phyloP scores from a whole-genome alignment of 2,113 vertebrate genomes.

The Chamaea fasciata region DNA sequence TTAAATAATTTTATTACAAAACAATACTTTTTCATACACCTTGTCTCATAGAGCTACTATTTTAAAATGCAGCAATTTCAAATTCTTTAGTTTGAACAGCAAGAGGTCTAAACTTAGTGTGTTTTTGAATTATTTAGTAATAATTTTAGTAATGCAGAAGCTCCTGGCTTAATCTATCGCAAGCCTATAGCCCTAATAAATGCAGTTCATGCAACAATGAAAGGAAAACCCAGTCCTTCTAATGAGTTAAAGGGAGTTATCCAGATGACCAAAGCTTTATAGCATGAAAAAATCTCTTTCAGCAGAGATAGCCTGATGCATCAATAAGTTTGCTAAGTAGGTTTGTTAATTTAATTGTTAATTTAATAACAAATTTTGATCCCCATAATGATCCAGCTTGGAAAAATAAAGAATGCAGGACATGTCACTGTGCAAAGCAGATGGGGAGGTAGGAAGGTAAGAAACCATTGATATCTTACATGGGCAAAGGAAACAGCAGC shows the following conservation, averaged over 20 bases:
- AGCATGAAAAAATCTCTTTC: neutral
- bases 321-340: neutral
- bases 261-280: neutral
- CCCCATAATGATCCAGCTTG: neutral
- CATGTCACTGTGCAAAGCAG: neutral
- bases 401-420: neutral
- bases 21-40: neutral
- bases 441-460: neutral
- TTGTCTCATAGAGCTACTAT: neutral
- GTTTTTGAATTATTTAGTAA: slow-evolving; percentile 39
- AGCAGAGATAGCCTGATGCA: neutral
- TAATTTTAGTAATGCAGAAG: slow-evolving; percentile 29
- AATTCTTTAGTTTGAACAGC: neutral
- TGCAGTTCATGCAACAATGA: neutral
- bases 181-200: slow-evolving; percentile 48
- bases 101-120: neutral
- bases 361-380: neutral
- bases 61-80: slow-evolving; percentile 4
- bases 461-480: slow-evolving; percentile 72
- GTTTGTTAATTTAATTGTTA: neutral
- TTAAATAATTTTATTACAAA: slow-evolving; percentile 23
- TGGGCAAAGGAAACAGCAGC: slow-evolving; percentile 79
- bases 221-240: slow-evolving; percentile 7
- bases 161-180: slow-evolving; percentile 6
- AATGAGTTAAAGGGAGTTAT: slow-evolving; percentile 38